Percentiles rank a stretch among this genome's conserved stretches.
phyloP scores from a whole-genome alignment of 2,888 invertebrate genomes.

The Eristalinus aeneus region DNA sequence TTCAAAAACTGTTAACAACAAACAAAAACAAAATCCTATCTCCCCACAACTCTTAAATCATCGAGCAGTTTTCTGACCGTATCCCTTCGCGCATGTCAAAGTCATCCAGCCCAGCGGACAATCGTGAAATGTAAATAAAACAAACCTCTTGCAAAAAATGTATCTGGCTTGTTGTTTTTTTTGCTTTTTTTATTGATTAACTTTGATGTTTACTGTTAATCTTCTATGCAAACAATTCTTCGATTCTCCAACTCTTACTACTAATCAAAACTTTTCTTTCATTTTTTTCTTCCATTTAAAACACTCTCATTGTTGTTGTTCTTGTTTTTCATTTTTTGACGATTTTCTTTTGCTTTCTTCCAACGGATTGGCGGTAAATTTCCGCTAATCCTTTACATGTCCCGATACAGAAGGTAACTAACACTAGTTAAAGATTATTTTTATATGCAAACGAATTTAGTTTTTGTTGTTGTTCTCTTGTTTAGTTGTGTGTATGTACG shows the following conservation, averaged over 20 bases:
- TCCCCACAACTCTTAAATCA: too few species aligned
- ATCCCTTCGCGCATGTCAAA: too few species aligned
- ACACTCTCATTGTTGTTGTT: neutral
- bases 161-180: slow-evolving; percentile 30
- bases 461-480: slow-evolving; percentile 22
- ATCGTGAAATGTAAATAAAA: neutral
- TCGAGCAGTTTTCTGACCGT: too few species aligned
- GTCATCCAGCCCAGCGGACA: too few species aligned
- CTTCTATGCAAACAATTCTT: slow-evolving; percentile 22
- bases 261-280: slow-evolving; percentile 36
- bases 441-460: slow-evolving; percentile 51
- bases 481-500: neutral
- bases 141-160: slow-evolving; percentile 36
- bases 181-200: slow-evolving; percentile 38
- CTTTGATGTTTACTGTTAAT: slow-evolving; percentile 14
- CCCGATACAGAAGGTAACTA: slow-evolving; percentile 51
- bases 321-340: too few species aligned
- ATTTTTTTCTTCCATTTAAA: neutral
- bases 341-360: neutral
- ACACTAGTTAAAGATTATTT: slow-evolving; percentile 55
- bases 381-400: slow-evolving; percentile 21
- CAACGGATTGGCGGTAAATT: slow-evolving; percentile 15
- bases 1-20: too few species aligned
- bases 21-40: too few species aligned
- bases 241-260: slow-evolving; percentile 32